Base-by-base conservation (phyloP, 30 jellyfish, hydroid and myxozoan genomes). In the Pseudorhiza aurosa region DNA sequence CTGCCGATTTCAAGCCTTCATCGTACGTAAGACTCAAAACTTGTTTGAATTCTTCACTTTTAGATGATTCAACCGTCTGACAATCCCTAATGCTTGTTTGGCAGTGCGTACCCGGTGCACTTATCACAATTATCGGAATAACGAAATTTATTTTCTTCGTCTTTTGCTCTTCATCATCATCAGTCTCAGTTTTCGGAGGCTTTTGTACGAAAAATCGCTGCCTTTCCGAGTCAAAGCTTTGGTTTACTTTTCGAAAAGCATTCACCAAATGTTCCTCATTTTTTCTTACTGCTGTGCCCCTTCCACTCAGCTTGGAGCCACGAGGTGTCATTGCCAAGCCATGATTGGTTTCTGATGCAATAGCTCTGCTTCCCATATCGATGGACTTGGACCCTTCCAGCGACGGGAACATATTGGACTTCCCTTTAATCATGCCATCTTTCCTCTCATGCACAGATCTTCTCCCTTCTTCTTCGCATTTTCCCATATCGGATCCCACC, bases 81-180 rank as follows among this genome's bases (percentile, higher is more conserved):
- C n/a, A n/a, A n/a, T n/a, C n/a, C n/a, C n/a, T n/a, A n/a, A n/a
- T n/a, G n/a, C n/a, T n/a, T n/a, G n/a, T n/a, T n/a, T n/a, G n/a
- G n/a, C n/a, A n/a, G n/a, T n/a, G n/a, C n/a, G n/a, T n/a, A 53
- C 14, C n/a, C 36, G 67, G 67, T 1, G 67, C 67, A 53, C 37
- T 21, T 53, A 53, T 22, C 4, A 53, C 67, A 53, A 53, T 53
- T 14, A 53, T 10, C 4, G 67, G 67, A 21, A 53, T 17, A 2
- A 5, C 35, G 36, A 53, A 53, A 4, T 7, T 19, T 21, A 8
- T 21, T 15, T 2, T 1, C 14, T 6, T 21, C 19, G 19, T 6
- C 35, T 53, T 22, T 15, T 47, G 5, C 6, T 4, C 5, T 2
- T 26, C 21, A 15, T 21, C 62, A 47, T 2, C 2, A 26, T 47